Base-by-base conservation (phyloP, 2,888 invertebrate genomes). In the Drosophila gaucha region DNA sequence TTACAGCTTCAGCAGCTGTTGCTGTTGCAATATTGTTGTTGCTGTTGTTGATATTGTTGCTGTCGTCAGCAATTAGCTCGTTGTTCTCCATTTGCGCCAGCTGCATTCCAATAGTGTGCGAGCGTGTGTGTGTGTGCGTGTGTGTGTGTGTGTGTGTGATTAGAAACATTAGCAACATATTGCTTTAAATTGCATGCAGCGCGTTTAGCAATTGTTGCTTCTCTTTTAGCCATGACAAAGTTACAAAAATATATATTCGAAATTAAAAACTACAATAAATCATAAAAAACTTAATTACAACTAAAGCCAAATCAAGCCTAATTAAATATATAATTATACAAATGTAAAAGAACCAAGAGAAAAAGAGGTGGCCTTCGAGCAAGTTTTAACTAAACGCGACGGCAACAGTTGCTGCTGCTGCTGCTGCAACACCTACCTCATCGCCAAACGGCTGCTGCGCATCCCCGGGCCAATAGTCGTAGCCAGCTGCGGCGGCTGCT, bases 391-490 rank as follows among this genome's bases (percentile, higher is more conserved):
- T 65, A 71, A 14, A 24, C 28, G 36, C 14, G 30, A 51, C 35
- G 47, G 51, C 20, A 16, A 28, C 12, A 22, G 6, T 5, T 43
- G 24, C 8, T 39, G 30, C 8, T 30, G 36, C 1, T 35, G 38
- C n/a, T 39, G 20, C 14, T 55, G 67, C 43, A 31, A 1, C 43
- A 80, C 88, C 55, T 74, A 86, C 86, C 87, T 87, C 85, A 54
- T 87, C 87, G 56, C 65, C 73, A 41, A 74, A 67, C 4, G 78
- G 78, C 26, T 78, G 89, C 49, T 82, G 85, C 36, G 80, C 73
- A 47, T 47, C 73, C 51, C 62, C 59, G 24, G 73, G 56, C 89
- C 89, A 89, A 58, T 89, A 89, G 14, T 89, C 89, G 47, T 89
- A 89, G 26, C 65, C 70, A 63, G 46, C 18, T 9, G 36, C 14